These are phyloP conservation scores for Phocides pigmalion DNA, from an alignment of 1,140 invertebrate genomes.

Conservation along the genomic window DNA sequence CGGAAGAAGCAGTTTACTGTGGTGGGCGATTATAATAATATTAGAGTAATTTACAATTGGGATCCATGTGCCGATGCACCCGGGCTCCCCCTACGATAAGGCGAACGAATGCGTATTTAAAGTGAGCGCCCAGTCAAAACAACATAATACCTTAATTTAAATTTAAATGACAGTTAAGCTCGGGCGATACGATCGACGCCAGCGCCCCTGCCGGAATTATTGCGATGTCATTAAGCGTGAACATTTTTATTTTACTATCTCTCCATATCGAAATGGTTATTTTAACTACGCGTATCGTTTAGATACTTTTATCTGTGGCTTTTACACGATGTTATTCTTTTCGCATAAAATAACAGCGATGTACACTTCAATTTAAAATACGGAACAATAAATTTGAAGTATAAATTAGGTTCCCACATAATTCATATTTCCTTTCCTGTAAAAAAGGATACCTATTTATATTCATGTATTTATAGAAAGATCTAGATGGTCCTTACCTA, in stretches of 20 bases:
- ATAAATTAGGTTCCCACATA: too few relatives aligned
- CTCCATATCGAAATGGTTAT: constrained; percentile 25
- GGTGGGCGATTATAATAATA: constrained; percentile 13
- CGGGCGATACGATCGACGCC: constrained; percentile 36
- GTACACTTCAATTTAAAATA: not conserved
- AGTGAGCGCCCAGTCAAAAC: constrained; percentile 44
- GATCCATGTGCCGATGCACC: constrained; percentile 17
- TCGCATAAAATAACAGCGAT: not conserved
- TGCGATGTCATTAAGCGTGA: constrained; percentile 38
- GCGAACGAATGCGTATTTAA: constrained; percentile 32
- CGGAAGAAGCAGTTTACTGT: not conserved
- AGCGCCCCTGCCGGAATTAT: constrained; percentile 39
- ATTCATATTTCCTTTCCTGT: too few relatives aligned
- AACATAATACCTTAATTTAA: constrained; percentile 67
- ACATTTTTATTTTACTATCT: constrained; percentile 39
- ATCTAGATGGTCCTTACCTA: too few relatives aligned
- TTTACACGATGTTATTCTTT: constrained; percentile 11
- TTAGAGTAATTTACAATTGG: constrained; percentile 18
- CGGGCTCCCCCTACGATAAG: constrained; percentile 17
- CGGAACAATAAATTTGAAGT: too few relatives aligned
- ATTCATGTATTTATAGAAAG: too few relatives aligned
- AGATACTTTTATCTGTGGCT: constrained; percentile 15
- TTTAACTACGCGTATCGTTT: constrained; percentile 29
- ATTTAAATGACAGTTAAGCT: constrained; percentile 71
- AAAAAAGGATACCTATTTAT: too few relatives aligned